These are phyloP conservation scores for Beaufortia kweichowensis DNA, from an alignment of 2,113 vertebrate species.

Conservation along the genomic window DNA sequence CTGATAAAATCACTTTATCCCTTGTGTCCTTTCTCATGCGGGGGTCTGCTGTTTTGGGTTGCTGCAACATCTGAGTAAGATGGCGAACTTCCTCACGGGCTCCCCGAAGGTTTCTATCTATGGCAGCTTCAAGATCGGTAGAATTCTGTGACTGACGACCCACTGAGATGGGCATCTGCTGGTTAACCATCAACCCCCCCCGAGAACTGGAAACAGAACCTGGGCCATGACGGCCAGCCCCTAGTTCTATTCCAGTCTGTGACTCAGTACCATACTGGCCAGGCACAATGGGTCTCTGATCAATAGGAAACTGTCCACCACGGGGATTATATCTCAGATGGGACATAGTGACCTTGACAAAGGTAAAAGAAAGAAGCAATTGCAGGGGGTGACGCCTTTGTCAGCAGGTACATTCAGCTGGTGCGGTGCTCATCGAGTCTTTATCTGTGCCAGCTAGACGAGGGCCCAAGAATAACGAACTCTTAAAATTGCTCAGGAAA, in stretches of 20 bases:
- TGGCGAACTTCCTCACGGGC: slow-evolving; percentile 74
- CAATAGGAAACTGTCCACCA: slow-evolving; percentile 76
- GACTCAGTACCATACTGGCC: slow-evolving; percentile 67
- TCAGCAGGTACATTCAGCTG: slow-evolving; percentile 76
- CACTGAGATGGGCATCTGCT: slow-evolving; percentile 65
- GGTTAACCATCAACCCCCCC: slow-evolving; percentile 54
- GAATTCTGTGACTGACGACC: slow-evolving; percentile 61
- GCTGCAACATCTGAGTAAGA: slow-evolving; percentile 71
- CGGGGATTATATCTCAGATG: slow-evolving; percentile 82
- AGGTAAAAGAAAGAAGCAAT: slow-evolving; percentile 73
- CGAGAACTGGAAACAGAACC: slow-evolving; percentile 48
- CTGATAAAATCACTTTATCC: slow-evolving; percentile 46
- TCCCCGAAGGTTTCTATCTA: slow-evolving; percentile 68
- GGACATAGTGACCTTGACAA: slow-evolving; percentile 86
- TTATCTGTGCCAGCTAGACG: slow-evolving; percentile 86
- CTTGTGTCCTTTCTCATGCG: slow-evolving; percentile 69
- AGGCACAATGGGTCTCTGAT: slow-evolving; percentile 72
- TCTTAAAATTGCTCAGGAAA: slow-evolving; percentile 80
- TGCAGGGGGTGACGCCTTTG: slow-evolving; percentile 58
- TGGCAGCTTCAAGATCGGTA: slow-evolving; percentile 56
- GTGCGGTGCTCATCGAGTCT: slow-evolving; percentile 84
- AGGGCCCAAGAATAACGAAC: slow-evolving; percentile 81
- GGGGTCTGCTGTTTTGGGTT: slow-evolving; percentile 59
- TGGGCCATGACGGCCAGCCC: slow-evolving; percentile 64
- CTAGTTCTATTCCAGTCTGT: slow-evolving; percentile 73